These are phyloP conservation scores for Melospiza melodia DNA, from an alignment of 2,113 vertebrate genomes.

Conservation along the genomic window DNA sequence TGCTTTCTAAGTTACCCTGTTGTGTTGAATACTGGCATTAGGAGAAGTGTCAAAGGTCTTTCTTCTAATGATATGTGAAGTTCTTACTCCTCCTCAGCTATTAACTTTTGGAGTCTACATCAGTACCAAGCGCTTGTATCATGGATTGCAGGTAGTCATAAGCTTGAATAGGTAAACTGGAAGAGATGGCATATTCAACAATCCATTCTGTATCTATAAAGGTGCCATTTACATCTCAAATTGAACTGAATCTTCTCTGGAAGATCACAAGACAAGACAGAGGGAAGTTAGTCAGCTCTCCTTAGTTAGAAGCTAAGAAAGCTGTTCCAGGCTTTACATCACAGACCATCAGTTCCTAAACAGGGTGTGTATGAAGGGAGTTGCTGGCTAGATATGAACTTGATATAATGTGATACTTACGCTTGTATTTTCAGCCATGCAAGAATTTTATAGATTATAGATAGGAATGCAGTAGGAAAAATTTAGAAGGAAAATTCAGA, in stretches of 20 bases:
- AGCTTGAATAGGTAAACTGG: neutral
- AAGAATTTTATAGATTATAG: neutral
- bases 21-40: neutral
- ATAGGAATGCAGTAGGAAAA: neutral
- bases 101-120: neutral
- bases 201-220: rapidly evolving
- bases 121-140: neutral
- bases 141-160: neutral
- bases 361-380: neutral
- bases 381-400: neutral
- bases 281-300: neutral
- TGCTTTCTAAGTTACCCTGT: neutral
- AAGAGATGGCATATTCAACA: neutral
- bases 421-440: neutral
- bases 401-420: neutral
- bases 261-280: neutral
- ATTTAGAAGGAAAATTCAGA: neutral
- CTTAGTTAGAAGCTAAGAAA: neutral
- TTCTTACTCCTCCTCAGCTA: neutral
- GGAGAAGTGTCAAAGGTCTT: neutral
- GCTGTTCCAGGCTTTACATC: neutral
- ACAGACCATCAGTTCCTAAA: neutral
- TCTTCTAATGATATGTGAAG: neutral
- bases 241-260: neutral
- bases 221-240: neutral